Percentiles rank a stretch among this genome's conserved stretches.
phyloP scores from a whole-genome alignment of 2,888 invertebrate genomes.

The Zootermopsis nevadensis region DNA sequence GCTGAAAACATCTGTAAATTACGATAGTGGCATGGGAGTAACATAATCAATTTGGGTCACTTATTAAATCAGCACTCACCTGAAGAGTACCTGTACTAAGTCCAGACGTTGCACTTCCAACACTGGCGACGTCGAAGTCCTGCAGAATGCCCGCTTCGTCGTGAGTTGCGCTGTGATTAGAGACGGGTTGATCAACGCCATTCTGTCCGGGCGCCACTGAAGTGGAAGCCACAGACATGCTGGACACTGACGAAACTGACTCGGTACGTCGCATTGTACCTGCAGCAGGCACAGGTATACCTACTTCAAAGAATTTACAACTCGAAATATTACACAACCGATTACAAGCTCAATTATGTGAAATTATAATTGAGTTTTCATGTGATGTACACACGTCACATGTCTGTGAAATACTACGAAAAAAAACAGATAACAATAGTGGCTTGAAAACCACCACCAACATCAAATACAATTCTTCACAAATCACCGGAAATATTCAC shows the following conservation, averaged over 20 bases:
- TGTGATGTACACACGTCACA: too few relatives aligned
- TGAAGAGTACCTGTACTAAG: slow-evolving; percentile 71
- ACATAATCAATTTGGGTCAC: too few relatives aligned
- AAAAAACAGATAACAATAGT: too few relatives aligned
- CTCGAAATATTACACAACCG: background rate
- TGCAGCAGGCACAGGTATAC: background rate
- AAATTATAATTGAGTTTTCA: too few relatives aligned
- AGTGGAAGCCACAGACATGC: slow-evolving; percentile 43
- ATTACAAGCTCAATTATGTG: too few relatives aligned
- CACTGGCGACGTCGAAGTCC: slow-evolving; percentile 62
- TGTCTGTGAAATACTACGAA: too few relatives aligned
- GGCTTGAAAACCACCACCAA: too few relatives aligned
- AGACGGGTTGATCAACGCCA: background rate
- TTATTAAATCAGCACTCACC: slow-evolving; percentile 53
- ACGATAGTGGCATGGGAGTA: too few relatives aligned
- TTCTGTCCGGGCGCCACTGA: slow-evolving; percentile 14
- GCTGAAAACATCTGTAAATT: too few relatives aligned
- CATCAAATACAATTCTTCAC: too few relatives aligned
- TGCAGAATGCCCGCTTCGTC: background rate
- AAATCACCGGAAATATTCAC: too few relatives aligned
- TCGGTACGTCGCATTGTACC: background rate
- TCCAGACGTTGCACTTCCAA: slow-evolving; percentile 62
- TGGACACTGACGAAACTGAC: slow-evolving; percentile 44
- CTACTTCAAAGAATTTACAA: background rate
- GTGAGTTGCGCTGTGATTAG: background rate